Evolutionary conservation across 2,113 vertebrate species (phyloP).

Genomic region (Oplegnathus fasciatus): DNA sequence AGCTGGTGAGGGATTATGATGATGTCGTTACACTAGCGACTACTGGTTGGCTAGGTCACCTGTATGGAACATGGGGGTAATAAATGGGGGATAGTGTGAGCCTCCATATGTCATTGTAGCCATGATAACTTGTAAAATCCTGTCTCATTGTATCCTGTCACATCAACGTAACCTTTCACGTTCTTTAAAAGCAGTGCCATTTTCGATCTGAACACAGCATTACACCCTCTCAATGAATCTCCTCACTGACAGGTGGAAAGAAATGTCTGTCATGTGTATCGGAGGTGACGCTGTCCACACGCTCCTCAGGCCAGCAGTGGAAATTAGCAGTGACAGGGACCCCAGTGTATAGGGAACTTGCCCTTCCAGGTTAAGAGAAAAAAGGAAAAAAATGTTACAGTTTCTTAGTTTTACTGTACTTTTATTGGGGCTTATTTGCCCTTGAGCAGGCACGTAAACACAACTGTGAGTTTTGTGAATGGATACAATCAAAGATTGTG

Average conservation of each 20-base stretch:
- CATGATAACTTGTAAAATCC: constrained; percentile 6
- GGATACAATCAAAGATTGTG: constrained; percentile 31
- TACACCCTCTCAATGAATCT: constrained; percentile 16
- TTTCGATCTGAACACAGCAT: background rate
- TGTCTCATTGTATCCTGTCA: background rate
- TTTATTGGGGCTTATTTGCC: constrained; percentile 26
- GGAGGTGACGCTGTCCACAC: constrained; percentile 26
- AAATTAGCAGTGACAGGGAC: constrained; percentile 2
- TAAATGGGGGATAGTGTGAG: background rate
- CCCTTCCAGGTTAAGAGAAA: background rate
- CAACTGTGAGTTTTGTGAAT: constrained; percentile 53
- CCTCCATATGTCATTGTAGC: background rate
- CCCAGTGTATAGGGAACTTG: background rate
- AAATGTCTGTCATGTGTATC: background rate
- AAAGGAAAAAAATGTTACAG: background rate
- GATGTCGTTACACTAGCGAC: too few relatives aligned
- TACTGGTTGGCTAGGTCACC: background rate
- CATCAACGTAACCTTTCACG: background rate
- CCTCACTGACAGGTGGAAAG: constrained; percentile 21
- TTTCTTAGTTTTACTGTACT: background rate
- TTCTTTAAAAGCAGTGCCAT: background rate
- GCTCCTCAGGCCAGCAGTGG: background rate
- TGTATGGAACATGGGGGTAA: background rate
- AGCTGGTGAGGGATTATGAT: background rate
- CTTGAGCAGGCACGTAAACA: constrained; percentile 35